A percentile compares a stretch with the other conserved stretches of the same genome.
Conservation (phyloP, 2,888 invertebrate genomes). For the Orchesella flavescens region DNA sequence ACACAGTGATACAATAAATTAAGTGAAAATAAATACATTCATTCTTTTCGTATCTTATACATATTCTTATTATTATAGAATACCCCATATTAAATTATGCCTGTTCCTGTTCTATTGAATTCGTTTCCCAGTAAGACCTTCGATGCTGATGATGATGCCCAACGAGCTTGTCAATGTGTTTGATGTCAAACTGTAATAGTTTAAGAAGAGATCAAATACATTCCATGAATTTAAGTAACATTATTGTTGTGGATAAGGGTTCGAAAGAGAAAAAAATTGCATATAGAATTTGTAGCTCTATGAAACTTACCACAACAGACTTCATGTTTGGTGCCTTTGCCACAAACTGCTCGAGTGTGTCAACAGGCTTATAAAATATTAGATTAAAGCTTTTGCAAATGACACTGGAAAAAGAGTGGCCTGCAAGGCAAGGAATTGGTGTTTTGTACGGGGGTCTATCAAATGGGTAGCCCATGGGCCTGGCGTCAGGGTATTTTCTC, state of each 20-base stretch:
- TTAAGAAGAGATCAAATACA: background rate
- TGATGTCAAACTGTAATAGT: conserved; percentile 49
- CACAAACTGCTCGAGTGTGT: conserved; percentile 41
- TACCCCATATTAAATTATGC: background rate
- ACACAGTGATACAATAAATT: background rate
- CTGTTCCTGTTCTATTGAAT: background rate
- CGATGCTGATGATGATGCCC: background rate
- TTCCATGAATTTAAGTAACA: too few species aligned
- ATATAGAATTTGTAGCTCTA: too few species aligned
- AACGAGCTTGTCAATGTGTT: conserved; percentile 47
- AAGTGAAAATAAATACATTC: conserved; percentile 7
- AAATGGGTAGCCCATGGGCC: conserved; percentile 35
- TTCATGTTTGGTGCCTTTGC: conserved; percentile 55
- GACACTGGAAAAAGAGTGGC: conserved; percentile 29
- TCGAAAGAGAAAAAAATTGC: too few species aligned
- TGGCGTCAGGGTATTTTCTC: conserved; percentile 16
- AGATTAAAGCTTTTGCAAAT: conserved; percentile 50
- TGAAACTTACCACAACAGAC: conserved; percentile 47
- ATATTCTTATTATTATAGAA: background rate
- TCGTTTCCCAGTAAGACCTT: background rate
- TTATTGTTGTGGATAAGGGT: too few species aligned
- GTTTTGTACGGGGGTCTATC: conserved; percentile 46
- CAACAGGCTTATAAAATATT: conserved; percentile 38
- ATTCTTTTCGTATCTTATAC: background rate
- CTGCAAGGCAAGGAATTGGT: conserved; percentile 31